Evolutionary conservation across 2,113 vertebrate genomes (phyloP).

Genomic region (Morone saxatilis): DNA sequence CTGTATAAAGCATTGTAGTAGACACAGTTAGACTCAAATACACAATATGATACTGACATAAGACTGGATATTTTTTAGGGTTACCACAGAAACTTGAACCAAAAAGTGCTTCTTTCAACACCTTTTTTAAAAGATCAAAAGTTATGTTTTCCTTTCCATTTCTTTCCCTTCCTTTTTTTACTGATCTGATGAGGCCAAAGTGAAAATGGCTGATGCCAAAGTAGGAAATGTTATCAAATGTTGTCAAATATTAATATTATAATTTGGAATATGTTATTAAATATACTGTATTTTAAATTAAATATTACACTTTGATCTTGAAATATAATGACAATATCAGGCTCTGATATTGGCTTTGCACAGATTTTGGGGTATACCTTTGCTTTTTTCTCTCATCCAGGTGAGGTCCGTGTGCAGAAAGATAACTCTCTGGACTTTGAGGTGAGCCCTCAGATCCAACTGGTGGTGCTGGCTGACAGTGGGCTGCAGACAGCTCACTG

Average conservation of each 20-base stretch:
- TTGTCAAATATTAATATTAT: neutral
- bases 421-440: slow-evolving; percentile 90
- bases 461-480: slow-evolving; percentile 88
- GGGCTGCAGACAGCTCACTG: slow-evolving; percentile 82
- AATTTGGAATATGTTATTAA: neutral
- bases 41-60: neutral
- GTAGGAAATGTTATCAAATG: neutral
- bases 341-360: neutral
- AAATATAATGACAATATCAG: no score
- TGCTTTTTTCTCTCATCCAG: slow-evolving; percentile 67
- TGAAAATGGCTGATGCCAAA: neutral
- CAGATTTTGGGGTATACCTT: neutral
- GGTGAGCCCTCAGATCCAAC: slow-evolving; percentile 77
- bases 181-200: neutral
- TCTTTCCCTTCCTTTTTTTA: neutral
- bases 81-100: slow-evolving; percentile 29
- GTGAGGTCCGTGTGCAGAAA: slow-evolving; percentile 88
- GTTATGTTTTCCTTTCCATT: slow-evolving; percentile 35
- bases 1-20: neutral
- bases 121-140: slow-evolving; percentile 17
- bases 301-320: neutral
- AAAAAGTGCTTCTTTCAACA: slow-evolving; percentile 22
- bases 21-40: neutral
- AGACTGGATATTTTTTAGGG: neutral
- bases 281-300: neutral